Conservation (phyloP, 2,113 vertebrate genomes). For the Hiodon tergisus region DNA sequence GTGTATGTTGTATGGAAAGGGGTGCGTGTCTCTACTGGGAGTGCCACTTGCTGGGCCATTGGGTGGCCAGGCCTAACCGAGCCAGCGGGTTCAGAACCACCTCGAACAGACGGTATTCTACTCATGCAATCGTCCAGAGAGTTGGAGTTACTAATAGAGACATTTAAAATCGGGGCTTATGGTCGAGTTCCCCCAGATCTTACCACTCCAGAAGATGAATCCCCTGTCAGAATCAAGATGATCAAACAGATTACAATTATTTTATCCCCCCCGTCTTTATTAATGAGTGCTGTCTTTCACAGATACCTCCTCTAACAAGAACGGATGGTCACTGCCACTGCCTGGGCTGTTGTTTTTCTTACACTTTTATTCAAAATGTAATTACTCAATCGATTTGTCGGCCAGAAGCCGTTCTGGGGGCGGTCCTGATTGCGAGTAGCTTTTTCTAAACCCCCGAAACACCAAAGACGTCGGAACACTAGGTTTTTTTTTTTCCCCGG, state of each 20-base stretch:
- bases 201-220: constrained; percentile 69
- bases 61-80: no score
- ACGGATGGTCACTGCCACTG: constrained; percentile 66
- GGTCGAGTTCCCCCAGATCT: constrained; percentile 68
- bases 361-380: constrained; percentile 49
- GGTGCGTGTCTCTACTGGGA: neutral
- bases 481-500: no score
- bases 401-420: constrained; percentile 32
- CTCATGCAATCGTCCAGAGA: constrained; percentile 32
- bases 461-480: neutral
- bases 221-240: constrained; percentile 70
- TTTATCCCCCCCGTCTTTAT: constrained; percentile 67
- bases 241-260: constrained; percentile 79
- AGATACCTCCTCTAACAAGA: constrained; percentile 70
- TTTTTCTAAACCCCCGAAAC: neutral
- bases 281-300: constrained; percentile 75
- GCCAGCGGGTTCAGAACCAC: neutral
- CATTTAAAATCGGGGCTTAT: constrained; percentile 67
- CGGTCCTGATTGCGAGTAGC: no score
- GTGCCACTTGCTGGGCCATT: no score
- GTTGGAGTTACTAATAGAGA: constrained; percentile 65
- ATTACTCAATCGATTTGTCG: constrained; percentile 27
- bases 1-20: neutral
- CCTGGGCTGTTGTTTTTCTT: constrained; percentile 60
- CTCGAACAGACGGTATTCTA: neutral